Evolutionary conservation across 2,113 vertebrate species (phyloP), one percentile per base, ranked within the genome.

Genomic region (Terrapene triunguis): DNA sequence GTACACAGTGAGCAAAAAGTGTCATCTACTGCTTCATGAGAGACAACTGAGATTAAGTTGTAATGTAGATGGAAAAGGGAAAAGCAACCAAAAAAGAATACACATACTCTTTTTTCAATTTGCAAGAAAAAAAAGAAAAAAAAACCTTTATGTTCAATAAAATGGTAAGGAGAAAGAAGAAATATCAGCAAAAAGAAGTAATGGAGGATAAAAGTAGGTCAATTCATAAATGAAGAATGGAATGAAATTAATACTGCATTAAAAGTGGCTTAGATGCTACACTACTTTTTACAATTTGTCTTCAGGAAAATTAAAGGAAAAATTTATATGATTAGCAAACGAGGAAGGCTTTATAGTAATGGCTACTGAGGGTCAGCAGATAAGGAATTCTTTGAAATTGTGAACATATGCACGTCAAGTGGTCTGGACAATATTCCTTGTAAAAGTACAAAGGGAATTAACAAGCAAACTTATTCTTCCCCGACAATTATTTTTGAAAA

Each of bases 141-240:
- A 86, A 59, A 27, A 4, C 22, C 27, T 92, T 22, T 12, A 84
- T 85, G 7, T 88, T 92, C 88, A 50, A 92, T 84, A 95, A 93
- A 42, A 62, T 19, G 69, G 84, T 32, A 93, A 83, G 1, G 55
- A 76, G 25, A 91, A 91, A 38, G 85, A 92, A 96, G 59, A 87
- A 83, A 65, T 53, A 81, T n/a, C 51, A 92, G 25, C 83, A 44
- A 92, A 93, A 95, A 92, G n/a, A 82, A 92, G 22, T n/a, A 96
- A 90, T 12, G 91, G n/a, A 85, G 83, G 82, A 22, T 90, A 98
- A 96, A 96, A 69, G 8, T 93, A 93, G 54, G 89, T 94, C 89
- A 87, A 57, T 90, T 92, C 95, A 89, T 92, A 96, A 96, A 88
- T 50, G 25, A 93, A 89, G n/a, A 38, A 84, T 29, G 54, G 74